Conservation (phyloP, 2,797 vertebrate genomes). For the Tauraco hartlaubi region DNA sequence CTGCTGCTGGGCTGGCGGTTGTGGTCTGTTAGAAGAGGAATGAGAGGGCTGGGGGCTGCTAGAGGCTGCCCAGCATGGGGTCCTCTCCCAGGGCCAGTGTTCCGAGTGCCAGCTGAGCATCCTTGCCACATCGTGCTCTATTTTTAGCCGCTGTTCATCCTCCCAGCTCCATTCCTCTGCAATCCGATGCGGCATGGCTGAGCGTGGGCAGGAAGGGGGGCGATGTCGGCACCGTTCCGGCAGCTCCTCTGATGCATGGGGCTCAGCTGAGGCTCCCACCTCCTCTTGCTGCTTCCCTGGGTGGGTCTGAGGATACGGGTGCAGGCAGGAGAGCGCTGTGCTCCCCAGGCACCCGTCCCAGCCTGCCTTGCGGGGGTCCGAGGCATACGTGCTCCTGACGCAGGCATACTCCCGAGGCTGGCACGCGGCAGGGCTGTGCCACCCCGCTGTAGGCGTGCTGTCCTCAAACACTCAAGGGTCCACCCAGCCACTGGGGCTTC, state of each 20-base stretch:
- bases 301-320: neutral
- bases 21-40: neutral
- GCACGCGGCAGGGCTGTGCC: neutral
- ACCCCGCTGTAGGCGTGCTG: fast-evolving
- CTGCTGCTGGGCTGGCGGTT: neutral
- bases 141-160: constrained; percentile 24
- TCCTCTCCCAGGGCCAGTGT: neutral
- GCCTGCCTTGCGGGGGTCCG: fast-evolving
- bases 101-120: neutral
- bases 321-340: neutral
- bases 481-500: neutral
- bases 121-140: neutral
- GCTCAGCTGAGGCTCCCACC: neutral
- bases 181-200: neutral
- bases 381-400: fast-evolving
- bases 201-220: neutral
- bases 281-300: neutral
- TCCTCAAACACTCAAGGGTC: neutral
- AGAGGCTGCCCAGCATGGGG: neutral
- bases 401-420: neutral
- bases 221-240: fast-evolving
- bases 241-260: neutral
- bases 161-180: neutral
- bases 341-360: neutral
- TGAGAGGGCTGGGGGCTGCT: neutral